These are phyloP conservation scores for Drosophila guanche DNA, from an alignment of 1,140 invertebrate species.

Conservation along the genomic window DNA sequence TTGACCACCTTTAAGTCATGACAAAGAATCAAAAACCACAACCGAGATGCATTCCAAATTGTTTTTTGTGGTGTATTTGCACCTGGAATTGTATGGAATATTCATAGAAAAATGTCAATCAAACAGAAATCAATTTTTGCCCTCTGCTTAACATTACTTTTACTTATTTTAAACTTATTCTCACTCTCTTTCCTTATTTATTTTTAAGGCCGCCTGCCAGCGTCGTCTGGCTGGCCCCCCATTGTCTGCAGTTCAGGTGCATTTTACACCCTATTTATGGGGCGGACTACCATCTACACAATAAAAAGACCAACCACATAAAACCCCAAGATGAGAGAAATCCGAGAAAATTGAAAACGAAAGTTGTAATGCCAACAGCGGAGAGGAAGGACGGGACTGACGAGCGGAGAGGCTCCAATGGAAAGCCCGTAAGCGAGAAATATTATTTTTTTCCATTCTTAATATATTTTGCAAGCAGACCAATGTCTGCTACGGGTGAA, in stretches of 20 bases:
- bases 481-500: conserved; percentile 26
- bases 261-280: conserved; percentile 70
- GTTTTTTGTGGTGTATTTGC: too few relatives aligned
- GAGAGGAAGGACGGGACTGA: not conserved
- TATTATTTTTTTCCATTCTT: conserved; percentile 63
- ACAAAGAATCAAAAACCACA: conserved; percentile 13
- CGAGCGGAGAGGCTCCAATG: not conserved
- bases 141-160: too few relatives aligned
- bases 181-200: too few relatives aligned
- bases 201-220: not conserved
- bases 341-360: conserved; percentile 74
- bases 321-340: conserved; percentile 10
- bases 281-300: conserved; percentile 24
- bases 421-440: conserved; percentile 39
- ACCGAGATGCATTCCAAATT: not conserved
- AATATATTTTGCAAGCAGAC: conserved; percentile 13
- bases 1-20: not conserved
- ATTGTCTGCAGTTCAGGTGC: conserved; percentile 70
- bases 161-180: too few relatives aligned
- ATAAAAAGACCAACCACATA: conserved; percentile 29
- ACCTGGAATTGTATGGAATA: too few relatives aligned
- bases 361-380: conserved; percentile 70
- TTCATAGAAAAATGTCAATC: too few relatives aligned
- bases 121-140: too few relatives aligned
- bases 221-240: not conserved